These are phyloP conservation scores for Echinops telfairi DNA, from an alignment of 2,113 vertebrate species.

Conservation along the genomic window DNA sequence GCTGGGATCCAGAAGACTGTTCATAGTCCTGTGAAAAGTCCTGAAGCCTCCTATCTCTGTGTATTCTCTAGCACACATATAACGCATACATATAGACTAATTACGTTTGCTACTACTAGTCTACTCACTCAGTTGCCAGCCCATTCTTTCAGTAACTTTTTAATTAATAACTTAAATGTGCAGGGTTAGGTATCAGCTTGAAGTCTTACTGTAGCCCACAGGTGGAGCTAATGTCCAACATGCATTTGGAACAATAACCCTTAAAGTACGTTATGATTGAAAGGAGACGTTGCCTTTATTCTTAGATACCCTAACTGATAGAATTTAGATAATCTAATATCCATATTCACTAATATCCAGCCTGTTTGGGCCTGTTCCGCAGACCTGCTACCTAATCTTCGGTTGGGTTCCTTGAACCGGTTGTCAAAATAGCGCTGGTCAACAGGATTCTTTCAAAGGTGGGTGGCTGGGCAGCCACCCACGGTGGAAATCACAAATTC, in stretches of 20 bases:
- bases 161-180: constrained; percentile 1
- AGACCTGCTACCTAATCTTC: too few species aligned
- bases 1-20: background rate
- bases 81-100: background rate
- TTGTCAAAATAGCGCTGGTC: too few species aligned
- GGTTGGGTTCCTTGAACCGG: too few species aligned
- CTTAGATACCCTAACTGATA: background rate
- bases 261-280: background rate
- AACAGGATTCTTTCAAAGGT: too few species aligned
- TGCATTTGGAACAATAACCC: background rate
- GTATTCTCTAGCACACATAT: background rate
- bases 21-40: background rate
- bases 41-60: background rate
- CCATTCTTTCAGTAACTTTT: constrained; percentile 42
- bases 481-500: too few species aligned
- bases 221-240: background rate
- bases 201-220: too few species aligned
- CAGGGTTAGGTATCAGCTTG: background rate
- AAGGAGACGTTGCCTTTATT: background rate
- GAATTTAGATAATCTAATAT: background rate
- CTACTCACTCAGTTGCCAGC: background rate
- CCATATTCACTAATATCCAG: background rate
- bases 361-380: too few species aligned
- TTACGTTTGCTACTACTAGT: background rate
- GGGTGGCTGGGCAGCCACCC: too few species aligned